Percentiles rank a stretch among this genome's conserved stretches.
Evolutionary conservation across 2,888 invertebrate genomes (phyloP).

Genomic region (Hypercompe scribonia): DNA sequence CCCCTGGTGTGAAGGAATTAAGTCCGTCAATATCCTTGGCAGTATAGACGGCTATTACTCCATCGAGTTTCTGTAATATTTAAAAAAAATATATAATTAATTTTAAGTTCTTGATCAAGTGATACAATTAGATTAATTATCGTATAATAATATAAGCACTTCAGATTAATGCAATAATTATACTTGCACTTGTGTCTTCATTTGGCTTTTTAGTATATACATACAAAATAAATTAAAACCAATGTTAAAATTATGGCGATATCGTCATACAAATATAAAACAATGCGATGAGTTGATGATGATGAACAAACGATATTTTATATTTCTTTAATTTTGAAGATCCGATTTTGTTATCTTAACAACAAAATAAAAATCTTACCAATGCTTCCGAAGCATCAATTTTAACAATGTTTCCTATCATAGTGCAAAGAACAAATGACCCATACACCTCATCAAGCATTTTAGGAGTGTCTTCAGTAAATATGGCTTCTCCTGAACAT

Average conservation of each 20-base stretch:
- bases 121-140: not conserved
- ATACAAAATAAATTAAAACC: not conserved
- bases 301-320: too few relatives aligned
- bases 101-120: too few relatives aligned
- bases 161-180: not conserved
- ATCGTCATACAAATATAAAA: not conserved
- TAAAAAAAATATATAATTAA: not conserved
- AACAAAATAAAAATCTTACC: slow-evolving; percentile 70
- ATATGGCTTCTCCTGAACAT: slow-evolving; percentile 89
- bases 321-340: too few relatives aligned
- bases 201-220: not conserved
- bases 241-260: not conserved
- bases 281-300: too few relatives aligned
- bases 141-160: not conserved
- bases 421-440: slow-evolving; percentile 85
- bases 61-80: slow-evolving; percentile 67
- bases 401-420: slow-evolving; percentile 83
- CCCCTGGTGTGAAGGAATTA: slow-evolving; percentile 81
- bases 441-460: slow-evolving; percentile 88
- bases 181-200: not conserved
- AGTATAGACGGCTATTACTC: slow-evolving; percentile 87
- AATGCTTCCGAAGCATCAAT: slow-evolving; percentile 88
- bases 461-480: slow-evolving; percentile 87
- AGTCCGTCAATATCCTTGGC: slow-evolving; percentile 89
- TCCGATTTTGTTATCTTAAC: not conserved